Evolutionary conservation across 2,113 vertebrate genomes (phyloP), one percentile per base, ranked within the genome.

Genomic region (Salvelinus fontinalis): DNA sequence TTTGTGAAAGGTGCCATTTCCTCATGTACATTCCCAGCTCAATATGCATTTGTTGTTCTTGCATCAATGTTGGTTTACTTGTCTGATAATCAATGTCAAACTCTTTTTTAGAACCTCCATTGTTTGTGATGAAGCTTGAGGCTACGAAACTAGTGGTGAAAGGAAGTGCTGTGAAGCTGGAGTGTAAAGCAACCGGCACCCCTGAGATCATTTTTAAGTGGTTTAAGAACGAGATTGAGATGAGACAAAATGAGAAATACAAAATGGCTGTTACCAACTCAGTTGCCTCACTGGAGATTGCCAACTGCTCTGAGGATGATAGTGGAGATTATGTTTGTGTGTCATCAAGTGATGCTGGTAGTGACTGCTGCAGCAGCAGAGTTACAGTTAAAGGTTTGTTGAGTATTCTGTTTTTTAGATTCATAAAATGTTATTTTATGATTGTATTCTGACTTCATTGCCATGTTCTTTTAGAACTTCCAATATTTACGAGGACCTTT

Each of bases 1-100:
- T 98, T 98, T 93, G 97, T 98, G 1, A 99, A 99, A 99, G 98
- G 98, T 99, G 92, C 87, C n/a, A 5, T 77, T 79, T 94, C 88
- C 0, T 91, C 76, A 11, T 85, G 84, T 87, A 69, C 73, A 48
- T 70, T 5, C 34, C n/a, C 9, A 26, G 4, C 62, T 22, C 51
- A 18, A 57, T 64, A 20, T 71, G n/a, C 34, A 5, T 62, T n/a
- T 62, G n/a, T 62, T 24, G 5, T 62, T 24, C n/a, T 62, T 54
- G 77, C 18, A 13, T 51, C 2, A 65, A 74, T 68, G 66, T 72
- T 69, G 22, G 64, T 77, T 83, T 9, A 26, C 39, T 44, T 44
- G 39, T 44, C 39, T 44, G 9, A 44, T 44, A 81, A 81, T 34
- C 8, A 77, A 78, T 77, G 18, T 77, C 83, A 74, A 88, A 87